These are phyloP conservation scores for Myotis pilosus DNA, from an alignment of 2,797 vertebrate genomes.

Conservation along the genomic window DNA sequence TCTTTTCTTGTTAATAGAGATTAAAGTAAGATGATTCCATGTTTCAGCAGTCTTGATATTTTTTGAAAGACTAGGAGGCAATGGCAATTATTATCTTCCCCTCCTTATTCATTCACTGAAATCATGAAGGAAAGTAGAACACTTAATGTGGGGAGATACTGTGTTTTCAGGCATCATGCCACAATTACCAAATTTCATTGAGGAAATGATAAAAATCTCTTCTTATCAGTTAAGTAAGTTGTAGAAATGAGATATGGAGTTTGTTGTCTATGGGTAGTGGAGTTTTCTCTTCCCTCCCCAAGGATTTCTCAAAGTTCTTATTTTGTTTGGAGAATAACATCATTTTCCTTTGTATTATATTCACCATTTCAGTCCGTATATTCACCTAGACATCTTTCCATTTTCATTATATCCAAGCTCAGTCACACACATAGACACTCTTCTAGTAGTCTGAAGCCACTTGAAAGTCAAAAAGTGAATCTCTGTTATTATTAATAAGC, in stretches of 20 bases:
- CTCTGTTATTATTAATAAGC: not conserved
- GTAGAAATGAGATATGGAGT: slow-evolving; percentile 10
- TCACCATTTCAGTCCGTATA: not conserved
- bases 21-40: slow-evolving; percentile 9
- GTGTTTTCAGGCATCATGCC: not conserved
- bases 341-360: not conserved
- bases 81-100: slow-evolving; percentile 4
- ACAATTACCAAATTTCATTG: slow-evolving; percentile 40
- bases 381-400: not conserved
- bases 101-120: not conserved
- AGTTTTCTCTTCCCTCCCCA: slow-evolving; percentile 1
- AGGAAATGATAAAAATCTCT: slow-evolving; percentile 26
- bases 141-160: not conserved
- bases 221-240: slow-evolving; percentile 55
- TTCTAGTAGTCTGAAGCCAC: not conserved
- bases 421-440: not conserved
- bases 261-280: not conserved
- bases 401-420: slow-evolving; percentile 25
- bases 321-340: not conserved
- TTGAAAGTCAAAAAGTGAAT: slow-evolving; percentile 40
- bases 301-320: slow-evolving; percentile 10
- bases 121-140: slow-evolving; percentile 15
- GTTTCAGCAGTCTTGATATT: slow-evolving; percentile 27
- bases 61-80: not conserved
- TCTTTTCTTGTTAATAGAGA: not conserved